Base-by-base conservation (phyloP, 2,797 vertebrate species). In the Chloroceryle inda region DNA sequence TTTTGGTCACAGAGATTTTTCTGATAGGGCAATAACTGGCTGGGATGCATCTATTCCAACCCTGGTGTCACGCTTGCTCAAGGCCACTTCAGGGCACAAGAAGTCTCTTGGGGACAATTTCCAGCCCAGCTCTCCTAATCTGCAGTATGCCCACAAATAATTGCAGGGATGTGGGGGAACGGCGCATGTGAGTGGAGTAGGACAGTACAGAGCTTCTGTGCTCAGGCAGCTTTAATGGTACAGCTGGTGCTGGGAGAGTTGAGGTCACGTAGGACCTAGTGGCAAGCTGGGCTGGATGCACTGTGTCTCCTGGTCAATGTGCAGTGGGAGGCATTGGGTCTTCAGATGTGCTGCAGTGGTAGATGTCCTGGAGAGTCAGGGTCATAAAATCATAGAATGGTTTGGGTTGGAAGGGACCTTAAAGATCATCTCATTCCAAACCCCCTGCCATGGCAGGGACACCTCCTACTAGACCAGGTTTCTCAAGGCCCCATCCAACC, bases 261-360 rank as follows among this genome's bases (percentile, higher is more conserved):
- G 76, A 90, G 69, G 10, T 69, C 13, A 33, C n/a, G 26, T 37
- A 53, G 56, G 71, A 79, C 16, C 37, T 44, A 37, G 50, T 22
- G 66, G 5, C 31, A 53, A 45, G 35, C 12, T 61, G 67, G 17
- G 12, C 29, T 84, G 58, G 42, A 64, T 2, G 2, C 4, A 10
- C 3, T 31, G 6, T 6, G 18, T 64, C 50, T 91, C 53, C 10
- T 1, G 11, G 49, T 78, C 53, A 72, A 3, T 2, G 4, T 22
- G 19, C 6, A 47, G 49, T 0, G 0, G 31, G 45, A 88, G n/a
- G 10, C 8, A 9, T 2, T 38, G 42, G 15, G 6, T 69, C 5
- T 37, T 37, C 68, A 58, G 47, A 35, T 44, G 23, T 63, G 15
- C 62, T 81, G 9, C 15, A 45, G 33, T 22, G 24, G 2, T 78